Conservation (phyloP, 2,888 invertebrate species). For the Chydorus sphaericus region DNA sequence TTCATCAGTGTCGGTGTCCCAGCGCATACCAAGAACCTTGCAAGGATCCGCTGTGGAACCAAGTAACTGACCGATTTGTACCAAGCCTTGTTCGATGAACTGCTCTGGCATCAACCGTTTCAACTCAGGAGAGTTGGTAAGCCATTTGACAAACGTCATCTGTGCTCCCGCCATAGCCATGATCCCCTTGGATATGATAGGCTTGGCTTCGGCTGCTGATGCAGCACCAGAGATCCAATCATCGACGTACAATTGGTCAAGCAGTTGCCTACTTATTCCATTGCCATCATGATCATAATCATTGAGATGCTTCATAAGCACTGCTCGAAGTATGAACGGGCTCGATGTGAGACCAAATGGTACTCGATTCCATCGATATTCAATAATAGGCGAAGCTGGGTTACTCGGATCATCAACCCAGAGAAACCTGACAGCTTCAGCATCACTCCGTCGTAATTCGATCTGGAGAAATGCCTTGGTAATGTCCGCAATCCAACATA, state of each 20-base stretch:
- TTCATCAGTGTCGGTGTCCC: slow-evolving; percentile 9
- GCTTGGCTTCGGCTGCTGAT: neutral
- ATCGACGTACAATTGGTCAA: slow-evolving; percentile 13
- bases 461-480: slow-evolving; percentile 3
- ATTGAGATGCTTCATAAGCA: neutral
- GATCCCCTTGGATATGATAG: neutral
- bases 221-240: slow-evolving; percentile 12
- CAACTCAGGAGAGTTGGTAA: neutral
- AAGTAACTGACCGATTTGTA: neutral
- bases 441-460: neutral
- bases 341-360: neutral
- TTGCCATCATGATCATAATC: too few relatives aligned
- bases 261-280: neutral
- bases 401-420: neutral
- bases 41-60: neutral
- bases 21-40: slow-evolving; percentile 16
- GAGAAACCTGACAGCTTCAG: slow-evolving; percentile 1
- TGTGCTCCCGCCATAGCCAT: neutral
- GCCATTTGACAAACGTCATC: slow-evolving; percentile 11
- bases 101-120: too few relatives aligned
- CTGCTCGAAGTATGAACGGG: slow-evolving; percentile 4
- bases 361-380: neutral
- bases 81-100: neutral
- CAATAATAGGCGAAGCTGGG: neutral
- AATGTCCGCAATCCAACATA: neutral